These are phyloP conservation scores for Paramisgurnus dabryanus DNA, from an alignment of 2,113 vertebrate genomes.

Conservation along the genomic window DNA sequence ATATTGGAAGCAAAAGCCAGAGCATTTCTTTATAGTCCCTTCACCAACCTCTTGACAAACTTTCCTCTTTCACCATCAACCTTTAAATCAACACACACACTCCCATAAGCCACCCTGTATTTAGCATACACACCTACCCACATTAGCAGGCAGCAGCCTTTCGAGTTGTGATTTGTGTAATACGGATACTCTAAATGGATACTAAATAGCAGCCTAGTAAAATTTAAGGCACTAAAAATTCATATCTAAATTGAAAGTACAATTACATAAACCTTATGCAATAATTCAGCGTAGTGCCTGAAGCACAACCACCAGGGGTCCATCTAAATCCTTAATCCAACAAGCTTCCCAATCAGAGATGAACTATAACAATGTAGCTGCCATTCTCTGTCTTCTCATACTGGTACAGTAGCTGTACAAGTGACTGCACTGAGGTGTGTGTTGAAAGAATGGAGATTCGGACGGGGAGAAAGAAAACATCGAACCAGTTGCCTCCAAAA, in stretches of 20 bases:
- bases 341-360: background rate
- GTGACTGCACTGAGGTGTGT: constrained; percentile 19
- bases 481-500: constrained; percentile 21
- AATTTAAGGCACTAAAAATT: too few relatives aligned
- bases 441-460: background rate
- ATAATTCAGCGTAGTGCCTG: background rate
- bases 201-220: too few relatives aligned
- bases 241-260: too few relatives aligned
- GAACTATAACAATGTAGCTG: background rate
- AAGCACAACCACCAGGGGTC: background rate
- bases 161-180: too few relatives aligned
- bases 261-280: background rate
- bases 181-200: background rate
- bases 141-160: background rate
- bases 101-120: background rate
- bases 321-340: background rate
- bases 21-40: constrained; percentile 34
- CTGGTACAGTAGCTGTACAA: background rate
- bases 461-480: constrained; percentile 25
- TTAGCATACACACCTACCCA: background rate
- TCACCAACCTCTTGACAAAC: constrained; percentile 35
- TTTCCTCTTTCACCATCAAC: constrained; percentile 11
- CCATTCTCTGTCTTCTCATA: background rate
- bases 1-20: constrained; percentile 19
- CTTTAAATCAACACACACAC: constrained; percentile 17